These are phyloP conservation scores for Orthosia cruda DNA, from an alignment of 2,888 invertebrate species.

Conservation along the genomic window DNA sequence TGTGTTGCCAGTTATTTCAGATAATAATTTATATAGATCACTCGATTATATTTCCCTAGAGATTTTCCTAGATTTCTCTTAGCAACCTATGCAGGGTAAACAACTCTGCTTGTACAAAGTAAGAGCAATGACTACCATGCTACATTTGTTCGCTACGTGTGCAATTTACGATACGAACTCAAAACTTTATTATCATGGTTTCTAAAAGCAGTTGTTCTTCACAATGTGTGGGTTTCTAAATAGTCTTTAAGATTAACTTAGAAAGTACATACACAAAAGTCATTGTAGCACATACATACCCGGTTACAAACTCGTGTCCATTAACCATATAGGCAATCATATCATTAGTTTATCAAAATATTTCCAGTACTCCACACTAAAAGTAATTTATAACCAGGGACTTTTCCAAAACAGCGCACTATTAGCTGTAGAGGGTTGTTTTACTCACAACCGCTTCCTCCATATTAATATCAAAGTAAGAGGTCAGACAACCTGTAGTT, in stretches of 20 bases:
- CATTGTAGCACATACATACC: neutral
- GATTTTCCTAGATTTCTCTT: no score
- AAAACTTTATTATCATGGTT: no score
- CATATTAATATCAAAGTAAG: constrained; percentile 19
- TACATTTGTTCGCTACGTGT: neutral
- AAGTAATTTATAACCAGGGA: neutral
- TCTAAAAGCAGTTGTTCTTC: neutral
- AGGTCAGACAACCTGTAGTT: constrained; percentile 36
- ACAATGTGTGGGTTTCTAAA: neutral
- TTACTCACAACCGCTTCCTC: constrained; percentile 9
- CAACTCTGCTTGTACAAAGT: neutral
- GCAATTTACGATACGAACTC: neutral
- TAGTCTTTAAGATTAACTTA: neutral
- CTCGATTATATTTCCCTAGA: no score
- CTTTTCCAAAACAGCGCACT: neutral
- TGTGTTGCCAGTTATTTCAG: neutral
- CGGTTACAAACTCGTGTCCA: neutral
- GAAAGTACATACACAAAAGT: neutral
- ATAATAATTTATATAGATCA: neutral
- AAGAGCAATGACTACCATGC: neutral
- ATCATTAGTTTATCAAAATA: constrained; percentile 12
- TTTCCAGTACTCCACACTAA: neutral
- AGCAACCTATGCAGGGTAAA: neutral
- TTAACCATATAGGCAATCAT: neutral
- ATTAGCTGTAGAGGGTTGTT: no score